Conservation (phyloP, 30 jellyfish, hydroid and myxozoan genomes). For the Aurelia sp. region DNA sequence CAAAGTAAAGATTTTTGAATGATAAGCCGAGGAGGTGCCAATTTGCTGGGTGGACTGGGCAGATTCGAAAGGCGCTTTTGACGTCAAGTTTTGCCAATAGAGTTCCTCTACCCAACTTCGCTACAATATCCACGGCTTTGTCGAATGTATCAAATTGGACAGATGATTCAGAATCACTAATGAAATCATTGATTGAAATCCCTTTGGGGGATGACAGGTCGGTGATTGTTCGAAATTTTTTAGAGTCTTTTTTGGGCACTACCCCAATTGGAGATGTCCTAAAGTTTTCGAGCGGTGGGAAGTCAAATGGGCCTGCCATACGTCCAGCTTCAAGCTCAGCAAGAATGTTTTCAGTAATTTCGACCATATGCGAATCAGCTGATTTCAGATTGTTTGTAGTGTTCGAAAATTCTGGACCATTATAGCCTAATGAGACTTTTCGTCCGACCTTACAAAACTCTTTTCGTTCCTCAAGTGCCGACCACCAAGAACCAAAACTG, state of each 20-base stretch:
- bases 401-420: conserved; percentile 27
- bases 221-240: conserved; percentile 60
- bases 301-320: conserved; percentile 67
- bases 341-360: conserved; percentile 20
- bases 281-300: conserved; percentile 49
- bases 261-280: conserved; percentile 75
- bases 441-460: no score
- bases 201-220: conserved; percentile 44
- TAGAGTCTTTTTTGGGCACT: conserved; percentile 68
- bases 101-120: no score
- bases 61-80: no score
- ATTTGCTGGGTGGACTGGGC: no score
- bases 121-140: no score
- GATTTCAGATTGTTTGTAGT: conserved; percentile 53
- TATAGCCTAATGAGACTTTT: no score
- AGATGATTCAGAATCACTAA: no score
- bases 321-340: conserved; percentile 62
- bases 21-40: no score
- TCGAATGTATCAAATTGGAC: no score
- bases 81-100: no score
- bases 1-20: conserved; percentile 64
- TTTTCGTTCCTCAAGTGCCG: no score
- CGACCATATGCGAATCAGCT: conserved; percentile 31
- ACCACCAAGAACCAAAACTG: no score
- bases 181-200: neutral